Evolutionary conservation across 2,888 invertebrate genomes (phyloP), one percentile per base, ranked within the genome.

Genomic region (Herminia tarsipennalis): DNA sequence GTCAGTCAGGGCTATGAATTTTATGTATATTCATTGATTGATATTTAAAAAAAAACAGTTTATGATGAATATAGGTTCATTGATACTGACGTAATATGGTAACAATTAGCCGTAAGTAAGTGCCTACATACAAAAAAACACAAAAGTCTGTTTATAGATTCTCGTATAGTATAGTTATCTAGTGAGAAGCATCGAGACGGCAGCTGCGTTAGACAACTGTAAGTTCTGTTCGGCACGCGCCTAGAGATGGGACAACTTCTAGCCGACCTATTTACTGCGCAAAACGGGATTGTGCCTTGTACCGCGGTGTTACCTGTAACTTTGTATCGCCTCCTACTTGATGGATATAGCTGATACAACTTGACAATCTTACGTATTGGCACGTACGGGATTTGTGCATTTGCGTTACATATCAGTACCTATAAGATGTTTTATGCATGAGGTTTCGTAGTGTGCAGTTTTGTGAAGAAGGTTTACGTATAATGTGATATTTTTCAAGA

Each of bases 251-350:
- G 48, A 67, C 60, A 76, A 77, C 65, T 78, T 78, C 67, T 57
- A 52, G 56, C 67, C 76, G 76, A 75, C 76, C 75, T 74, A 77
- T 73, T 77, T 78, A 78, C 67, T 66, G 61, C 64, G 63, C 60
- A 59, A 59, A 66, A 66, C 59, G 51, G 65, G 64, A 68, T 66
- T 58, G 60, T 50, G 61, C 59, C 54, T 59, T 56, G 67, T 59
- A 56, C 45, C 49, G 55, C 47, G 49, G 50, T 57, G 43, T 44
- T 58, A 62, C 66, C 70, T 65, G 64, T 57, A 73, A 75, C 69
- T 75, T 73, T 57, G 43, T 54, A 41, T 39, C 10, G 44, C 24
- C 45, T 43, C 48, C 58, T 54, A 66, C 67, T 68, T 68, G 70
- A 74, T 73, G 62, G 67, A 74, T 73, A 13, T 61, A 61, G 47